Base-by-base conservation (phyloP, 2,113 vertebrate species). In the Poeciliopsis turrubarensis region DNA sequence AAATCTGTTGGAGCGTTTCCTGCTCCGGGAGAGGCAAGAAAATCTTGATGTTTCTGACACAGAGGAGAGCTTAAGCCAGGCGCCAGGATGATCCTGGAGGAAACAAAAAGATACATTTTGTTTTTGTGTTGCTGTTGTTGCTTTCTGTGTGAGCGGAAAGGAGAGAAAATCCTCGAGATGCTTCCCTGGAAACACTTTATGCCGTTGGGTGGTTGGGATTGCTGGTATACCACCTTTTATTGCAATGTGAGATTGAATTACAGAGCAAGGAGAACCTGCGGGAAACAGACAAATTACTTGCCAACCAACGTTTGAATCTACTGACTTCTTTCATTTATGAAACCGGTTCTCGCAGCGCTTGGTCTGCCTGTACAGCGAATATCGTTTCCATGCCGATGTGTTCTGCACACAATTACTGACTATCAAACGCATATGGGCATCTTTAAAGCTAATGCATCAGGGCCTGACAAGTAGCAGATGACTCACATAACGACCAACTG, bases 61-160 rank as follows among this genome's bases (percentile, higher is more conserved):
- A 70, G 68, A 65, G 26, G 30, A 37, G 15, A n/a, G 47, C 39
- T 51, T 14, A 65, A 37, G 81, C 65, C 81, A 14, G 31, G 68
- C 60, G 65, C 31, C 39, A 4, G 29, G 69, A 65, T 11, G 57
- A 76, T 57, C 72, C 39, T 72, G 75, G 65, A 68, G 17, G 68
- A 83, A 78, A 75, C 72, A 62, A 64, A n/a, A 81, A 78, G 66
- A 84, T 72, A 60, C 73, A 72, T 87, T 87, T 68, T 72, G 34
- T 34, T 37, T 37, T 11, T 37, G 10, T 37, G 1, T 37, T 37
- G 10, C 2, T 37, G 10, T 64, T 82, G 80, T 78, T 44, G 68
- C n/a, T 41, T 54, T 54, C 7, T 19, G 7, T 54, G 22, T 3
- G 51, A 57, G 51, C 1, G 25, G 7, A 57, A 34, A 61, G 75